These are phyloP conservation scores for Biston betularia DNA, from an alignment of 2,888 invertebrate species.

Conservation along the genomic window DNA sequence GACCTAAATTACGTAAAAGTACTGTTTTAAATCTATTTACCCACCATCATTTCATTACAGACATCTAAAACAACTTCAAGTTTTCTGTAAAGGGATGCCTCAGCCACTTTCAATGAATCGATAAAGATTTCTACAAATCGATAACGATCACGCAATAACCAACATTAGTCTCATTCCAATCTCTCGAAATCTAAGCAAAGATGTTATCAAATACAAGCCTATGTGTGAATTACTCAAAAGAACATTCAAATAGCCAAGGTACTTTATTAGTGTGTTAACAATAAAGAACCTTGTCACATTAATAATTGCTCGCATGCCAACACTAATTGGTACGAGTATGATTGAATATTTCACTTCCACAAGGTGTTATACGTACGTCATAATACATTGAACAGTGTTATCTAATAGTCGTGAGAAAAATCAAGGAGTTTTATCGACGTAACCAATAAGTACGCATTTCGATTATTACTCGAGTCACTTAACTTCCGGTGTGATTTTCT, in stretches of 20 bases:
- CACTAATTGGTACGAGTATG: not conserved
- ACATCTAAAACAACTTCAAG: constrained; percentile 15
- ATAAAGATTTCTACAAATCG: constrained; percentile 30
- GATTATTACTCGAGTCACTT: constrained; percentile 46
- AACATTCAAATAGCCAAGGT: constrained; percentile 25
- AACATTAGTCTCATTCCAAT: constrained; percentile 45
- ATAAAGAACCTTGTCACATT: constrained; percentile 14
- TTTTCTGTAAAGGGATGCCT: constrained; percentile 18
- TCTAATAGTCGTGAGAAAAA: constrained; percentile 65
- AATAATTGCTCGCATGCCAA: not conserved
- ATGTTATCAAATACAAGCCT: constrained; percentile 37
- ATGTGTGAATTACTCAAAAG: constrained; percentile 41
- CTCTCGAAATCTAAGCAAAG: constrained; percentile 37
- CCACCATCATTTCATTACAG: constrained; percentile 13
- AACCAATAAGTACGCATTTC: constrained; percentile 50
- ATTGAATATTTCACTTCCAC: constrained; percentile 1
- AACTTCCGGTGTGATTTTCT: constrained; percentile 44
- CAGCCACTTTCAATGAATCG: constrained; percentile 29
- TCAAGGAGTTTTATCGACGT: constrained; percentile 55
- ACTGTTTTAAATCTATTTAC: not conserved
- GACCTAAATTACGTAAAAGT: not conserved
- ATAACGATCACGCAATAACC: constrained; percentile 41
- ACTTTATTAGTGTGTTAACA: constrained; percentile 2
- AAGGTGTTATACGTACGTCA: constrained; percentile 9
- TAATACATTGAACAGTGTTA: constrained; percentile 44